phyloP scores from a whole-genome alignment of 2,888 invertebrate species.

The Scaptomyza flava region DNA sequence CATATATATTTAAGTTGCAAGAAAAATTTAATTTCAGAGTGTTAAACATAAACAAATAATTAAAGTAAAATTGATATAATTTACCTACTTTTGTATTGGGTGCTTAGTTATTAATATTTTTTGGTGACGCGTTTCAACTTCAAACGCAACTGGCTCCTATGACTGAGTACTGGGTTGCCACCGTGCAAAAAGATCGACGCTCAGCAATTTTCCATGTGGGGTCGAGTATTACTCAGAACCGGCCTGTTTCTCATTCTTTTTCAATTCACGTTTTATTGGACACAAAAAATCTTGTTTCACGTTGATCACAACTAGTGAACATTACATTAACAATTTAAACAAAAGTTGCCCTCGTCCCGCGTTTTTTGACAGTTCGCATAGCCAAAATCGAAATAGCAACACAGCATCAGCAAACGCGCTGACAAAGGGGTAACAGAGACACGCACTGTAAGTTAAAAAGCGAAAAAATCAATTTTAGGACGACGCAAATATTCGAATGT shows the following conservation, averaged over 20 bases:
- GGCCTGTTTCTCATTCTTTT: slow-evolving; percentile 56
- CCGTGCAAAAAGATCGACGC: slow-evolving; percentile 36
- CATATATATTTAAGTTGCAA: neutral
- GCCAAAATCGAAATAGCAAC: slow-evolving; percentile 50
- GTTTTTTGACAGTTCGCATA: slow-evolving; percentile 47
- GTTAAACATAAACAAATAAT: neutral
- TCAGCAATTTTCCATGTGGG: slow-evolving; percentile 57
- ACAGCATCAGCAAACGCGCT: slow-evolving; percentile 48
- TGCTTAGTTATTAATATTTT: neutral
- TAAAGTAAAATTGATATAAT: neutral
- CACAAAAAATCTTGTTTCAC: slow-evolving; percentile 44
- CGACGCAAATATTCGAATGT: slow-evolving; percentile 6
- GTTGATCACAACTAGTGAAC: slow-evolving; percentile 30
- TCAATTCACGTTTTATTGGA: slow-evolving; percentile 48
- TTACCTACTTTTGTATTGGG: neutral
- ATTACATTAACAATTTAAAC: slow-evolving; percentile 15
- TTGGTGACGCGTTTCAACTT: slow-evolving; percentile 23
- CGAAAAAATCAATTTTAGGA: slow-evolving; percentile 50
- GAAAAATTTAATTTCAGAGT: neutral
- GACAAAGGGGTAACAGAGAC: slow-evolving; percentile 52
- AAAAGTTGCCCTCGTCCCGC: slow-evolving; percentile 17
- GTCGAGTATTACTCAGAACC: slow-evolving; percentile 50
- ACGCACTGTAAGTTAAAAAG: slow-evolving; percentile 44
- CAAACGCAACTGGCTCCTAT: slow-evolving; percentile 50
- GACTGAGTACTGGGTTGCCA: slow-evolving; percentile 39